These are phyloP conservation scores for Mystacides longicornis DNA, from an alignment of 2,888 invertebrate genomes.

Conservation along the genomic window DNA sequence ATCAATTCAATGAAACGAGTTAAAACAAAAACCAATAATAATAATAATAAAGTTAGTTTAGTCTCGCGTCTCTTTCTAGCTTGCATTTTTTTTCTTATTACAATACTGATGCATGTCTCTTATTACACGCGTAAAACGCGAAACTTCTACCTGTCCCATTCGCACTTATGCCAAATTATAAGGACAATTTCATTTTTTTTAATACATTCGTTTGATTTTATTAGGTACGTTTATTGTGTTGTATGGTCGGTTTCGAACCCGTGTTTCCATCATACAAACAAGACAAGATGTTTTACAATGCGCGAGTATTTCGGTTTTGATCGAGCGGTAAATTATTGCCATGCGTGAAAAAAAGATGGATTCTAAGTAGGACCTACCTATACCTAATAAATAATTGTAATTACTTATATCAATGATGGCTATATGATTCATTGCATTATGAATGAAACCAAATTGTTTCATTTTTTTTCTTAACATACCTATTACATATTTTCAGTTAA, in stretches of 20 bases:
- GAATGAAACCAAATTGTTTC: no score
- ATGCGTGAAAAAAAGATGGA: background rate
- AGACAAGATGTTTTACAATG: constrained; percentile 13
- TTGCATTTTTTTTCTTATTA: constrained; percentile 6
- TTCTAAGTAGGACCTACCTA: no score
- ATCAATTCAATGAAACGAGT: constrained; percentile 12
- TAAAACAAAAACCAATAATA: constrained; percentile 7
- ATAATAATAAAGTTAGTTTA: constrained; percentile 1
- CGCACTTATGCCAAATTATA: no score
- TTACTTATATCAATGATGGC: no score
- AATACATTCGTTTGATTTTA: background rate
- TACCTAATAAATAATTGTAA: no score
- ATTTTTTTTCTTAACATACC: no score
- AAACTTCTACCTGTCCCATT: constrained; percentile 2
- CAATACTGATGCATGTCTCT: no score
- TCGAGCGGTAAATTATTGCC: constrained; percentile 18
- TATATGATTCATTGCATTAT: no score
- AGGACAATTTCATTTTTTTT: constrained; percentile 4
- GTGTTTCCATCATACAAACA: background rate
- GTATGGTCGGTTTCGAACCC: background rate
- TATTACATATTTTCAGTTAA: no score
- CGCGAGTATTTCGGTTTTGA: constrained; percentile 17
- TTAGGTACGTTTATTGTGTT: background rate
- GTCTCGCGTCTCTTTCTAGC: constrained; percentile 12
- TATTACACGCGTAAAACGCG: background rate